Conservation (phyloP, 2,888 invertebrate species). For the Euplagia quadripunctaria region DNA sequence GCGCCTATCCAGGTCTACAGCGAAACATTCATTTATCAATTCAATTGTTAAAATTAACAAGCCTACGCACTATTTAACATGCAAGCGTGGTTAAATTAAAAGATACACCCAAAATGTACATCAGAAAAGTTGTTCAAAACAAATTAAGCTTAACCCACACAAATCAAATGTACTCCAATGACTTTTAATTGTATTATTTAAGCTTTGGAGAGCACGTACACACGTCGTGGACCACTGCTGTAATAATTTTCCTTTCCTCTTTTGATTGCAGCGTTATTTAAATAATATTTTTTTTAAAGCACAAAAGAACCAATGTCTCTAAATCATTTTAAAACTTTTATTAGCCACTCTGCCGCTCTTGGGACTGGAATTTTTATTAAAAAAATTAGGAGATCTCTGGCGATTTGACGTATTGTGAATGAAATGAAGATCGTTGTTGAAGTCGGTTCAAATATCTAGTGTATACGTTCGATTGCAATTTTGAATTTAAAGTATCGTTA, state of each 20-base stretch:
- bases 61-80: neutral
- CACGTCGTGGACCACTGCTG: neutral
- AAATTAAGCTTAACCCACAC: neutral
- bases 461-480: neutral
- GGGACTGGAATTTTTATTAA: too few species aligned
- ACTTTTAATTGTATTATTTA: neutral
- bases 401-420: too few species aligned
- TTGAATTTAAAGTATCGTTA: neutral
- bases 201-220: neutral
- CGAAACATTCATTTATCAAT: neutral
- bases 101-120: neutral
- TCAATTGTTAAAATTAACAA: neutral
- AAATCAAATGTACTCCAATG: conserved; percentile 5
- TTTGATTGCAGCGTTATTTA: neutral
- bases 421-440: too few species aligned
- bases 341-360: too few species aligned
- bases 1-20: too few species aligned
- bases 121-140: neutral
- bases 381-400: too few species aligned
- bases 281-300: neutral
- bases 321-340: neutral
- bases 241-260: neutral
- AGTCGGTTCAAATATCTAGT: neutral
- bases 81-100: too few species aligned
- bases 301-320: neutral